A percentile compares a stretch with the other conserved stretches of the same genome.
Conservation (phyloP, 35 echinoderm and acorn worm genomes). For the Apostichopus parvimensis region DNA sequence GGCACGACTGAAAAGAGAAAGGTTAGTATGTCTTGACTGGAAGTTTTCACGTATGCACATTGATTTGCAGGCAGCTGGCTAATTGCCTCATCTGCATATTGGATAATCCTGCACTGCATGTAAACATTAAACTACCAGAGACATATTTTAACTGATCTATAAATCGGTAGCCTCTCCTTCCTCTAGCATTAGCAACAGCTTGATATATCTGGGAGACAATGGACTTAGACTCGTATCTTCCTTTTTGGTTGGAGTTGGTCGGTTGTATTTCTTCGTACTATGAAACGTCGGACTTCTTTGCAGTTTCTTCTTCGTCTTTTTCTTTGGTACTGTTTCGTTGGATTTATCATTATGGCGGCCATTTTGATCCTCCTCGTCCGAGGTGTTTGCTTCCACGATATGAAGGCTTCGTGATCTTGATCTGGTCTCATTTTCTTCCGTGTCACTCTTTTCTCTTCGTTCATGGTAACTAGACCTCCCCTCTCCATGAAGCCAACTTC, state of each 20-base stretch:
- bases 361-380: neutral
- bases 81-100: too few species aligned
- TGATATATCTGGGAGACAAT: neutral
- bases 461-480: constrained; percentile 23
- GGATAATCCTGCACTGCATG: too few species aligned
- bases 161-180: constrained; percentile 8
- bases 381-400: neutral
- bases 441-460: neutral
- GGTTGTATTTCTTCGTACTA: neutral
- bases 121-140: too few species aligned
- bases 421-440: neutral
- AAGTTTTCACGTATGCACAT: too few species aligned
- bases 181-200: constrained; percentile 31
- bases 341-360: neutral
- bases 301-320: neutral
- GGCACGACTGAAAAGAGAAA: too few species aligned
- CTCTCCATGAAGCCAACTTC: constrained; percentile 10
- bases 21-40: too few species aligned
- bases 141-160: too few species aligned
- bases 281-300: constrained; percentile 26
- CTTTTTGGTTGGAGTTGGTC: neutral
- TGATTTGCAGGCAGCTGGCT: too few species aligned
- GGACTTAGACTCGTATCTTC: neutral
- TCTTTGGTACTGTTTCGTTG: neutral
- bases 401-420: neutral